Conservation (phyloP, 1,140 invertebrate genomes). For the Sitodiplosis mosellana region DNA sequence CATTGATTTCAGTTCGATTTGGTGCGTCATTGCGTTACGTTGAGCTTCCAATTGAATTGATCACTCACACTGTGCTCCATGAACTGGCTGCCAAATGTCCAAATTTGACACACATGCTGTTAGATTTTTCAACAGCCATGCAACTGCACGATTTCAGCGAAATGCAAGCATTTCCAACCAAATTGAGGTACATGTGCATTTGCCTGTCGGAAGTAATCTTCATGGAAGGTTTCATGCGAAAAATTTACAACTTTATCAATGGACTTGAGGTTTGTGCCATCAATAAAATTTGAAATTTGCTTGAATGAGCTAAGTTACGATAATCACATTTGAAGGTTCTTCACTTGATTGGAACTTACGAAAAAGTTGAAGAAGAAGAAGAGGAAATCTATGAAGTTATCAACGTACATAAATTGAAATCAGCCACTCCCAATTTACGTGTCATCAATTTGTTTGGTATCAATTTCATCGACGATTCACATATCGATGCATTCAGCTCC, state of each 20-base stretch:
- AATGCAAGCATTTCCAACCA: slow-evolving; percentile 96
- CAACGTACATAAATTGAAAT: slow-evolving; percentile 96
- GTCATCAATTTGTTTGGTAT: slow-evolving; percentile 95
- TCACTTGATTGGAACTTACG: slow-evolving; percentile 96
- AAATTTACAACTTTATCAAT: slow-evolving; percentile 99
- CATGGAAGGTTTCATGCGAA: slow-evolving; percentile 99
- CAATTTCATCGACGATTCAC: slow-evolving; percentile 95
- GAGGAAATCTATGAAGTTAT: slow-evolving; percentile 99
- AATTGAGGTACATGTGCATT: slow-evolving; percentile 88
- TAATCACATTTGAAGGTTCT: slow-evolving; percentile 53
- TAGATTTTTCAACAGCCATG: slow-evolving; percentile 98
- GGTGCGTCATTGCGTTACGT: slow-evolving; percentile 83
- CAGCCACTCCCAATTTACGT: slow-evolving; percentile 82
- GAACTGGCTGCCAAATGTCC: slow-evolving; percentile 94
- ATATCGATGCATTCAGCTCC: slow-evolving; percentile 93
- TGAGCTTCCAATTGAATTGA: slow-evolving; percentile 93
- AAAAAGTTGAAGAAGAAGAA: slow-evolving; percentile 96
- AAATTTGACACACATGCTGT: slow-evolving; percentile 89
- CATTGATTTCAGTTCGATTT: slow-evolving; percentile 73
- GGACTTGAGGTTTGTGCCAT: slow-evolving; percentile 61
- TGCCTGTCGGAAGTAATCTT: slow-evolving; percentile 99
- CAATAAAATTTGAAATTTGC: no score
- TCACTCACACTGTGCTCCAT: slow-evolving; percentile 93
- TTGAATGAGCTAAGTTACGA: no score
- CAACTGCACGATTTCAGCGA: slow-evolving; percentile 98